phyloP scores from a whole-genome alignment of 2,113 vertebrate species.

The Micronycteris hirsuta region DNA sequence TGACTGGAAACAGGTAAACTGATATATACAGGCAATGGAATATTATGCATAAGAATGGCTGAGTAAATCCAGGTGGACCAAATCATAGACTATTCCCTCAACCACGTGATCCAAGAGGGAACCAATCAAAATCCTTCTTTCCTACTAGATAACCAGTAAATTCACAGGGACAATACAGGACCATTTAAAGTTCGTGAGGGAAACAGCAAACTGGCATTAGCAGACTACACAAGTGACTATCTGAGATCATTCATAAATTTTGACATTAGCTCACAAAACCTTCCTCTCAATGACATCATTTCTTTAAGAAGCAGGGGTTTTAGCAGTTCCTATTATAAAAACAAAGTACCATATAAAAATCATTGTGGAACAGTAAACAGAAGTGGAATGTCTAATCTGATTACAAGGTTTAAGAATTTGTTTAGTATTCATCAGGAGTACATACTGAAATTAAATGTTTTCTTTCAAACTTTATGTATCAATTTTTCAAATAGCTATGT shows the following conservation, averaged over 20 bases:
- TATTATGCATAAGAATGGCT: neutral
- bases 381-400: neutral
- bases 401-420: neutral
- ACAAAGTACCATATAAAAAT: constrained; percentile 9
- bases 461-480: constrained; percentile 1
- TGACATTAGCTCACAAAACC: constrained; percentile 3
- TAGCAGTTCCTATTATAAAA: neutral
- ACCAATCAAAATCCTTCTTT: neutral
- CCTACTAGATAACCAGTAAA: neutral
- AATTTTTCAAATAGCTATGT: constrained; percentile 27
- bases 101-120: neutral
- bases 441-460: neutral
- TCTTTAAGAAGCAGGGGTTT: neutral
- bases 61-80: neutral
- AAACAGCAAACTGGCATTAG: neutral
- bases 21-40: neutral
- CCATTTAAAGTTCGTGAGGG: neutral
- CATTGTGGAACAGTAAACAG: neutral
- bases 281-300: neutral
- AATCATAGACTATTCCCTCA: neutral
- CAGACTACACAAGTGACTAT: neutral
- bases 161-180: neutral
- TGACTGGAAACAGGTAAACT: neutral
- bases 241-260: constrained; percentile 30
- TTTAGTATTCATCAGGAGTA: neutral